Percentiles rank a stretch among this genome's conserved stretches.
Evolutionary conservation across 2,797 vertebrate genomes (phyloP).

Genomic region (Aselliscus stoliczkanus): DNA sequence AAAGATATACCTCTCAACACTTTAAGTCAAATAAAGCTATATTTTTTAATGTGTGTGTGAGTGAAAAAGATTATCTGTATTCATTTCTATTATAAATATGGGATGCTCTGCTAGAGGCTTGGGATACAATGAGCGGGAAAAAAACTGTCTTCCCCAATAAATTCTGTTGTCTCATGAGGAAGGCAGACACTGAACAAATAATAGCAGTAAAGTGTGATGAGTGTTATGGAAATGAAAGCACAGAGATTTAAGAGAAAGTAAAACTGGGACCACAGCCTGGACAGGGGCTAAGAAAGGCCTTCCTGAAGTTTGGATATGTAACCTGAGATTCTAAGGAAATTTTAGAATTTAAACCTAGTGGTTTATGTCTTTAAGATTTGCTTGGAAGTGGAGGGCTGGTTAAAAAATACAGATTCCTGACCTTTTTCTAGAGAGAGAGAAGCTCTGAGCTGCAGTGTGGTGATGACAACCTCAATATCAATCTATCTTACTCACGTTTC

Average conservation of each 20-base stretch:
- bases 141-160: background rate
- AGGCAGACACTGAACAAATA: background rate
- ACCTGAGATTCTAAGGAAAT: background rate
- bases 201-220: background rate
- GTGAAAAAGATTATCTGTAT: background rate
- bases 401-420: background rate
- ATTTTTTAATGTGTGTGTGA: background rate
- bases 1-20: background rate
- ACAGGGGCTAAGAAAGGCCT: background rate
- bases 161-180: background rate
- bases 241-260: background rate
- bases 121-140: background rate
- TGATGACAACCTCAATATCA: background rate
- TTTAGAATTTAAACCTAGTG: background rate
- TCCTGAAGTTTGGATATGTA: background rate
- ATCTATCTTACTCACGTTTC: background rate
- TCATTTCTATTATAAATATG: background rate
- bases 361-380: background rate
- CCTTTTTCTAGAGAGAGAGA: background rate
- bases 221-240: background rate
- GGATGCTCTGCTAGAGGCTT: background rate
- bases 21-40: background rate
- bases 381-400: background rate
- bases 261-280: background rate
- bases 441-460: background rate